Evolutionary conservation across 2,888 invertebrate species (phyloP), one percentile per base, ranked within the genome.

Genomic region (Exephanes ischioxanthus): DNA sequence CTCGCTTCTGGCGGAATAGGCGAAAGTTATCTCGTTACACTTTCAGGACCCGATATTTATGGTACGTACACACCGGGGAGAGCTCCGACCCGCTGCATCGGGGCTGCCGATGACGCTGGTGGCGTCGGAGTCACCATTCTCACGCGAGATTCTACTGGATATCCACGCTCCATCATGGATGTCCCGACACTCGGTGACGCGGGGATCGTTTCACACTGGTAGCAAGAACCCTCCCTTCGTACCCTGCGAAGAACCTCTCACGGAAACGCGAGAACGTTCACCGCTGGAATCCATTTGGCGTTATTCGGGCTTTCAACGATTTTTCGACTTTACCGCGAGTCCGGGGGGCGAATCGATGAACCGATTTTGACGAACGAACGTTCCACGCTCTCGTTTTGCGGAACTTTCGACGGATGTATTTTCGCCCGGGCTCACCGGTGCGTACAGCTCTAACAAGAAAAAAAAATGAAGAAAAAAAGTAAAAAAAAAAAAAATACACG

Each of bases 11-110:
- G 72, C 70, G 80, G 79, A 87, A 87, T 88, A 85, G 85, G 83
- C 66, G 76, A 86, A 88, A 88, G 86, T 88, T 88, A 89, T 88
- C 88, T 89, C 88, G 88, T 89, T 88, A 84, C 84, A 86, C 83
- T 89, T 84, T 86, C 85, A 79, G 86, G 86, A 86, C 37, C 67
- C 79, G 83, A 87, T 89, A 88, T 89, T 89, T 88, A 89, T 88
- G 83, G 83, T 87, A 75, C 68, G 86, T 83, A 88, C 81, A 86
- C 84, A 83, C 72, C 70, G 58, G 63, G 58, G 51, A 71, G 73
- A 30, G 26, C 68, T 55, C 76, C 61, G 68, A 67, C 41, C 19
- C 70, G 58, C 68, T 81, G 72, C 45, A 30, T 58, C 45, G 84
- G n/a, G 16, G 33, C 51, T 22, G 11, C 37, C 33, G 48, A 33